A percentile compares a stretch with the other conserved stretches of the same genome.
Evolutionary conservation across 2,888 invertebrate species (phyloP).

Genomic region (Sphinx pinastri): DNA sequence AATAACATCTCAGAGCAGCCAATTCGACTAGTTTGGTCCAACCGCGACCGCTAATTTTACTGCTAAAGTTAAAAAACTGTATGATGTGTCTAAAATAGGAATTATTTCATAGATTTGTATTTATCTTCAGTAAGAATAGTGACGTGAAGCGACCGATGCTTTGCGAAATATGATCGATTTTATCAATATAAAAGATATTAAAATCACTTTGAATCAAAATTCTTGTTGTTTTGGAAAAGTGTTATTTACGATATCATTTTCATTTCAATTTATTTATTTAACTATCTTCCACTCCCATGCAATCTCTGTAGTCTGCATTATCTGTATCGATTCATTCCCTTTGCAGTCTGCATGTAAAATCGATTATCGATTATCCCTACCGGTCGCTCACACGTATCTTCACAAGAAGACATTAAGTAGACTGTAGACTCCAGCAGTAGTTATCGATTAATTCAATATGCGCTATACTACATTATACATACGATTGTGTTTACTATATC

Average conservation of each 20-base stretch:
- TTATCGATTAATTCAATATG: slow-evolving; percentile 53
- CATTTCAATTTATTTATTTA: no score
- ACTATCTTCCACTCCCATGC: no score
- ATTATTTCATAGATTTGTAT: background rate
- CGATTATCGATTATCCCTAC: background rate
- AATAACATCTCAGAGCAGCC: slow-evolving; percentile 39
- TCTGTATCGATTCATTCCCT: background rate
- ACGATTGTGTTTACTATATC: slow-evolving; percentile 61
- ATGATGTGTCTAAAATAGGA: background rate
- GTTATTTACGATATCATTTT: no score
- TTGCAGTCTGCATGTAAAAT: no score
- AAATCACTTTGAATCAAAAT: no score
- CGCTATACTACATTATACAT: slow-evolving; percentile 63
- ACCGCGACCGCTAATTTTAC: slow-evolving; percentile 39
- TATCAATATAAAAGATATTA: no score
- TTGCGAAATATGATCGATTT: no score
- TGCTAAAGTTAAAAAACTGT: slow-evolving; percentile 39
- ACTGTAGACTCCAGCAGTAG: slow-evolving; percentile 53
- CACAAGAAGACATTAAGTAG: slow-evolving; percentile 1
- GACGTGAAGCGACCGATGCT: background rate
- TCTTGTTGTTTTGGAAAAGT: no score
- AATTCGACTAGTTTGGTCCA: slow-evolving; percentile 54
- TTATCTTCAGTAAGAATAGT: background rate
- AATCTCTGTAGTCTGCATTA: no score
- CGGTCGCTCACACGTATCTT: slow-evolving; percentile 1